A percentile compares a stretch with the other conserved stretches of the same genome.
These are phyloP conservation scores for Clitarchus hookeri DNA, from an alignment of 2,888 invertebrate genomes.

Conservation along the genomic window DNA sequence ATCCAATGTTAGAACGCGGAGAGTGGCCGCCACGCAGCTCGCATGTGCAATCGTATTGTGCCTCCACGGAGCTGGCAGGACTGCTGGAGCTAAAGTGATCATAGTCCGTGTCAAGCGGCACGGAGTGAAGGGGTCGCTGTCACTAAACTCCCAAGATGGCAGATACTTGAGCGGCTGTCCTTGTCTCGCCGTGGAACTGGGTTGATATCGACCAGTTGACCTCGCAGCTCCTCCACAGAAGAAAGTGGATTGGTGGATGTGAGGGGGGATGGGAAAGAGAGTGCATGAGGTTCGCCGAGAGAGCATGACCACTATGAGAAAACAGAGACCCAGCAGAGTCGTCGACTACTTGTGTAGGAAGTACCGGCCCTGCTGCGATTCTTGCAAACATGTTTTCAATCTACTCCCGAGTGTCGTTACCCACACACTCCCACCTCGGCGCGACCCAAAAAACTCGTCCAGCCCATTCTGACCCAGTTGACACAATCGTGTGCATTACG, in stretches of 20 bases:
- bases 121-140: background rate
- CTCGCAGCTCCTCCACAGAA: background rate
- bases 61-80: background rate
- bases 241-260: background rate
- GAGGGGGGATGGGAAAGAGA: background rate
- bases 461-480: too few species aligned
- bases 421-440: too few species aligned
- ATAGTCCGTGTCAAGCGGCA: background rate
- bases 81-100: background rate
- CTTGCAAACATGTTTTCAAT: too few species aligned
- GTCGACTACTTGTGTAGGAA: background rate
- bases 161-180: background rate
- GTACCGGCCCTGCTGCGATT: background rate
- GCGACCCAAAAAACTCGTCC: too few species aligned
- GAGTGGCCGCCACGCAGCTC: too few species aligned
- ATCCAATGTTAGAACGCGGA: too few species aligned
- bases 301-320: background rate
- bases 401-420: too few species aligned
- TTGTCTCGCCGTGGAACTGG: background rate
- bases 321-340: background rate
- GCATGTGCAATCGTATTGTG: too few species aligned
- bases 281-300: background rate
- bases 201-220: constrained; percentile 14
- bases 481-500: too few species aligned
- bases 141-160: background rate